phyloP scores from a whole-genome alignment of 2,113 vertebrate genomes.

The Paradoxurus hermaphroditus region DNA sequence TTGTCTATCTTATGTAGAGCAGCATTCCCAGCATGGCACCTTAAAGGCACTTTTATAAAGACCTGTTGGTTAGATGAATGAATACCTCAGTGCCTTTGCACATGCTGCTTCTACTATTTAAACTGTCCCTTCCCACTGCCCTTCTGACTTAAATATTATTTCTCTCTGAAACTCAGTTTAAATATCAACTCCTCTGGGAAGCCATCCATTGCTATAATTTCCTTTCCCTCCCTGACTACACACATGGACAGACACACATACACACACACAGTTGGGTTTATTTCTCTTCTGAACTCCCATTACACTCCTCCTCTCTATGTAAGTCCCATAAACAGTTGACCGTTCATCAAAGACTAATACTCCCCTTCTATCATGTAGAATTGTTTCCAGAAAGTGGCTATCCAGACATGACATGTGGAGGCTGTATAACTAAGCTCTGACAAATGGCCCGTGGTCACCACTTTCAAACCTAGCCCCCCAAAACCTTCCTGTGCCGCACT shows the following conservation, averaged over 20 bases:
- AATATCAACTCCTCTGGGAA: background rate
- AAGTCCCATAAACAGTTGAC: background rate
- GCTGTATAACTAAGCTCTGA: background rate
- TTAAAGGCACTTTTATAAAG: background rate
- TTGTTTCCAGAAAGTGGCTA: background rate
- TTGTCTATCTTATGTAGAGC: background rate
- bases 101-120: background rate
- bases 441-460: background rate
- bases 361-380: background rate
- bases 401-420: background rate
- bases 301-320: background rate
- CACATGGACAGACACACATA: background rate
- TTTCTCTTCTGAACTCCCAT: background rate
- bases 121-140: background rate
- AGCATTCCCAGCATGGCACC: background rate
- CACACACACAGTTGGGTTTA: background rate
- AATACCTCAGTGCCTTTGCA: background rate
- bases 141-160: background rate
- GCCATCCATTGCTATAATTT: background rate
- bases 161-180: background rate
- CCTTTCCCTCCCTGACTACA: background rate
- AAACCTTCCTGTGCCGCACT: background rate
- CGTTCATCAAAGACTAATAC: background rate
- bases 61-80: background rate
- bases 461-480: background rate